Base-by-base conservation (phyloP, 2,113 vertebrate genomes). In the Malaclemys terrapin region DNA sequence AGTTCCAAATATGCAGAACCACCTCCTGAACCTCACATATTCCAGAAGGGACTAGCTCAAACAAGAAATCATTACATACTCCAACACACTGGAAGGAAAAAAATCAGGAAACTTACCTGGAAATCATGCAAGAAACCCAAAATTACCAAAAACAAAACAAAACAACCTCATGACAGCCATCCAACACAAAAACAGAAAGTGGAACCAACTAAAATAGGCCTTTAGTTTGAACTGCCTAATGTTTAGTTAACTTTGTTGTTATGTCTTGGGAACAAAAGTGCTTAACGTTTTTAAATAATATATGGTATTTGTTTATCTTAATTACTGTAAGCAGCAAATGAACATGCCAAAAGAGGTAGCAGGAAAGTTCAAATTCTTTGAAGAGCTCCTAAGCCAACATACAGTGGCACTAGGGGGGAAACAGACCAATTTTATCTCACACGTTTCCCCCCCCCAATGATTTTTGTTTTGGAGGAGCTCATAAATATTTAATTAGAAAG, bases 201-300 rank as follows among this genome's bases (percentile, higher is more conserved):
- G 57, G 27, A 59, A 59, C 27, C 27, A 59, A 59, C 25, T 59
- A 29, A 27, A 29, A 38, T 53, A 38, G 22, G 0, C 17, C 35
- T 89, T 94, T 52, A 35, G 42, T 93, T 3, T 42, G 17, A 50
- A 56, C 78, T 91, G n/a, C 49, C 1, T 91, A 80, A 56, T 90
- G 80, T 78, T 83, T 96, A 91, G 81, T 88, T 90, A 83, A 93
- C 85, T 29, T 87, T 75, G 69, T 75, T 90, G 56, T 72, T 90
- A 94, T 94, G 47, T 90, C 52, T 81, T 85, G 31, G 65, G 78
- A 84, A 87, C 12, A 84, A 65, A 94, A 49, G 57, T 90, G 35
- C 82, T 94, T 79, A 87, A 75, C 80, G 38, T 27, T 31, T 85
- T 93, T 94, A 94, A 94, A 89, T 94, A 87, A 95, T 85, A 25